Conservation (phyloP, 2,888 invertebrate genomes). For the Euspilapteryx auroguttella region DNA sequence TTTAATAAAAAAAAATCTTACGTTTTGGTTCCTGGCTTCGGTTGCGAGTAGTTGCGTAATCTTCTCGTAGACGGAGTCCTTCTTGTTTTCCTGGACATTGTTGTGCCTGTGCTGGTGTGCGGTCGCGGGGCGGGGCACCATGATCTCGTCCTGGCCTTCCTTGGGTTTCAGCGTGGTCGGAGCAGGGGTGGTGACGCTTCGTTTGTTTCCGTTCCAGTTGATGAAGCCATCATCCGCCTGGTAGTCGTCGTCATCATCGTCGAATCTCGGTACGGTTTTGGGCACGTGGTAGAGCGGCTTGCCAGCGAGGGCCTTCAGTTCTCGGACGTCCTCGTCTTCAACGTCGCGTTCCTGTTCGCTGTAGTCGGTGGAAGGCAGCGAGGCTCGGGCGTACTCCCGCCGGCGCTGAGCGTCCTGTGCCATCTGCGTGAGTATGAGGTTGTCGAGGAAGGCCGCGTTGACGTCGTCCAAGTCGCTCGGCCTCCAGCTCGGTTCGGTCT, state of each 20-base stretch:
- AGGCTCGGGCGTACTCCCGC: conserved; percentile 44
- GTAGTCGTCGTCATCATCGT: conserved; percentile 41
- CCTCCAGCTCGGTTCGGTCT: conserved; percentile 40
- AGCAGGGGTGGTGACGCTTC: conserved; percentile 36
- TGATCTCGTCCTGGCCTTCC: conserved; percentile 66
- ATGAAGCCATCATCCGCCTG: conserved; percentile 51
- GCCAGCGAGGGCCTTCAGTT: conserved; percentile 64
- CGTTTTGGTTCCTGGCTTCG: conserved; percentile 49
- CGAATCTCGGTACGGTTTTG: conserved; percentile 37
- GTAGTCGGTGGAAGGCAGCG: conserved; percentile 23
- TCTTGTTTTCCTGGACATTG: conserved; percentile 21
- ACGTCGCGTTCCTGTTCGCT: conserved; percentile 37
- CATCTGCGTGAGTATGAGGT: conserved; percentile 68
- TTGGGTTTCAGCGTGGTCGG: conserved; percentile 17
- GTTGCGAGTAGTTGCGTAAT: conserved; percentile 48
- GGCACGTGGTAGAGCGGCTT: conserved; percentile 53
- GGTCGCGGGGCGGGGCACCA: conserved; percentile 63
- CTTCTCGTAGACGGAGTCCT: conserved; percentile 38
- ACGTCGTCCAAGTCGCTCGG: conserved; percentile 47
- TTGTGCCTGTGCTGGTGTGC: conserved; percentile 27
- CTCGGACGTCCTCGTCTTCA: conserved; percentile 68
- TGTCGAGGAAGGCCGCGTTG: conserved; percentile 68
- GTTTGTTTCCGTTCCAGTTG: conserved; percentile 54
- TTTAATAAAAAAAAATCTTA: no score
- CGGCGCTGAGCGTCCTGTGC: conserved; percentile 59